Evolutionary conservation across 2,113 vertebrate species (phyloP), one percentile per base, ranked within the genome.

Genomic region (Nesoenas mayeri): DNA sequence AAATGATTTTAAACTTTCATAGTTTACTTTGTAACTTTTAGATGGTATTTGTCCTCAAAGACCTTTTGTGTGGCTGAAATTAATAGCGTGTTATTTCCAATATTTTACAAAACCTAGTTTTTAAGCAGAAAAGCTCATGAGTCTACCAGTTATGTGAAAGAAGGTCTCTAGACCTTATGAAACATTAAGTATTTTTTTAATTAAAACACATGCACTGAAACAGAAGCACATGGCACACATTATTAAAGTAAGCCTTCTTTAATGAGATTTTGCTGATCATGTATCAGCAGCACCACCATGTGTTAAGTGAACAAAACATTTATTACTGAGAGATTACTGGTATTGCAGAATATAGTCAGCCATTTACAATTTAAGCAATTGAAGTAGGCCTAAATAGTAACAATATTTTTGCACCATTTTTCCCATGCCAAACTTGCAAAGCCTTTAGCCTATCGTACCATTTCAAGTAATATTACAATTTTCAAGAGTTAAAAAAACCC

Each of bases 241-340:
- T 79, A 88, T 31, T 80, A 60, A 56, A 85, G 34, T 22, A 74
- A 94, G 60, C 18, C 51, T 79, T 67, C 44, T 72, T 72, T 83
- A 85, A 92, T 31, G 32, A 87, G 57, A 28, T 71, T 73, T 92
- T 91, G 66, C 28, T 80, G 40, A 54, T 75, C 53, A 29, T 20
- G 75, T 75, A 77, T 69, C 93, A 94, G 74, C 72, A 96, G 80
- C 93, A 96, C 75, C 94, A 95, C 81, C 90, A 36, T 74, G 94
- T 83, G 72, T 92, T 88, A 86, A 71, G 40, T n/a, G 61, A 84
- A 38, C 11, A 84, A 47, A 71, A 54, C 32, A 64, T 47, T 87
- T 58, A 80, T 42, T 92, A 48, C 31, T 60, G 51, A 80, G 32
- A 74, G 15, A 91, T 74, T 81, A 53, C 47, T 70, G 22, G 11